Base-by-base conservation (phyloP, 2,113 vertebrate species). In the Larimichthys crocea region DNA sequence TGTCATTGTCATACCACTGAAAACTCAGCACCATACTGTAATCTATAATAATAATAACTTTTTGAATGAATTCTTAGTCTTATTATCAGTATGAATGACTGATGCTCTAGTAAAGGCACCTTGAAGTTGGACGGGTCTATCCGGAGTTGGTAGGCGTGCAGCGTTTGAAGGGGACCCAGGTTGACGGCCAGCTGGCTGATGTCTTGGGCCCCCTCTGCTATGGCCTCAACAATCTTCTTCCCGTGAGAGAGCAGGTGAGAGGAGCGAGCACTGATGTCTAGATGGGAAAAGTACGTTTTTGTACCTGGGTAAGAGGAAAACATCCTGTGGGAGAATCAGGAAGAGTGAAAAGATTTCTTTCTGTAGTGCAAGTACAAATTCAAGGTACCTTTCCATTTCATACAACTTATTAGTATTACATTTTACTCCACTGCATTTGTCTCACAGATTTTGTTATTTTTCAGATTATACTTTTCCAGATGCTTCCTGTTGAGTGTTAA, bases 41-140 rank as follows among this genome's bases (percentile, higher is more conserved):
- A 40, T 40, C 35, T 2, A 40, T 40, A 9, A 40, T 40, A 40
- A 40, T 40, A 40, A 8, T 35, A 9, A 40, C 35, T 2, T 40
- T 35, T 35, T 8, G 17, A n/a, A n/a, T 55, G 0, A 42, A 14
- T 9, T 42, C n/a, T n/a, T 4, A 46, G 12, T 11, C 1, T 56
- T 16, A 10, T 10, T 40, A 6, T 55, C 3, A 40, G 29, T 22
- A 22, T 50, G 15, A 26, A 44, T 19, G 9, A 6, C 3, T 5
- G 3, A 26, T 42, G 17, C 12, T 53, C 22, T 59, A 17, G 62
- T 42, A 19, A 14, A 19, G 29, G 44, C 84, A 96, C 95, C 95
- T 95, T 96, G 76, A 96, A 96, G 83, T 96, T 96, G 6, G 59
- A 85, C 0, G 95, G 95, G 76, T 95, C 89, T 72, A 96, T 95